Evolutionary conservation across 1,140 invertebrate genomes (phyloP).

Genomic region (Lanistes nyassanus): DNA sequence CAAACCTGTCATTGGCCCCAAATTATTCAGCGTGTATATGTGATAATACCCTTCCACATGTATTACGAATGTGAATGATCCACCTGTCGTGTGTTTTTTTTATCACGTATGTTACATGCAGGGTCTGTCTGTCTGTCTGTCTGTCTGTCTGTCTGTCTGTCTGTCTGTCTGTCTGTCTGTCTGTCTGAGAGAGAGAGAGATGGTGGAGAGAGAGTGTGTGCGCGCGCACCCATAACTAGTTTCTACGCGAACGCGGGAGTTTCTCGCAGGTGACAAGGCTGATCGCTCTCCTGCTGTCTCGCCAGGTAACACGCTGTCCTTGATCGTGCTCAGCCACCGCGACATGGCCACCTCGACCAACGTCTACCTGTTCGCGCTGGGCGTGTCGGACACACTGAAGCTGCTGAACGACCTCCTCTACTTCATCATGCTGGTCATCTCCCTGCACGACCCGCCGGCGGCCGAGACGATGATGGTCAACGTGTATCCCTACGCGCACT

Average conservation of each 20-base stretch:
- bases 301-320: conserved; percentile 75
- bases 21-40: too few species aligned
- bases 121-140: neutral
- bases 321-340: conserved; percentile 79
- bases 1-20: too few species aligned
- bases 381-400: conserved; percentile 80
- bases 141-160: neutral
- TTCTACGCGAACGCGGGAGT: too few species aligned
- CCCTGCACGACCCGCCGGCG: conserved; percentile 45
- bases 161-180: conserved; percentile 4
- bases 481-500: conserved; percentile 65
- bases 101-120: too few species aligned
- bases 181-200: neutral
- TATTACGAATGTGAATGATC: too few species aligned
- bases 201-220: neutral
- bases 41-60: too few species aligned
- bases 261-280: too few species aligned
- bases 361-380: conserved; percentile 79
- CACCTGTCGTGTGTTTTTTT: too few species aligned
- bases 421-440: conserved; percentile 72
- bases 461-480: conserved; percentile 50
- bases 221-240: too few species aligned
- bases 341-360: conserved; percentile 82
- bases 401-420: conserved; percentile 78
- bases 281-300: neutral